Conservation (phyloP, 2,113 vertebrate genomes). For the Phalacrocorax brasilianus region DNA sequence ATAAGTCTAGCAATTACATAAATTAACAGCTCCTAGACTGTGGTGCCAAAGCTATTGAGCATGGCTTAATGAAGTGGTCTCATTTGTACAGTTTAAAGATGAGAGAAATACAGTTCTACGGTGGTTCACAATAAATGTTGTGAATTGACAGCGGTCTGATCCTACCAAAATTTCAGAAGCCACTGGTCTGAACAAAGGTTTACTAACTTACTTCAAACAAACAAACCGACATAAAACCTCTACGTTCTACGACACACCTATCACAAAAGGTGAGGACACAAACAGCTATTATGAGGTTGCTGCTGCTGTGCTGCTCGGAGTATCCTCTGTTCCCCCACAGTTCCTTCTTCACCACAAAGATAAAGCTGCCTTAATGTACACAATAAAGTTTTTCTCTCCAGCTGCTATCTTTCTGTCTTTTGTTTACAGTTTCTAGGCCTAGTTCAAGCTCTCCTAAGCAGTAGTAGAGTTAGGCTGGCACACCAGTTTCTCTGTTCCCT, state of each 20-base stretch:
- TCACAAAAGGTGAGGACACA: not conserved
- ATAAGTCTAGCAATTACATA: not conserved
- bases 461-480: not conserved
- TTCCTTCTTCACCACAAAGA: not conserved
- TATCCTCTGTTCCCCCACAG: not conserved
- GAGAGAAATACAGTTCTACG: not conserved
- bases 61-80: not conserved
- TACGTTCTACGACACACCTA: not conserved
- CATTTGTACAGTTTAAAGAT: not conserved
- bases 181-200: not conserved
- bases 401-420: not conserved
- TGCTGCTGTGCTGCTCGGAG: not conserved
- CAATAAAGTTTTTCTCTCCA: not conserved
- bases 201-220: not conserved
- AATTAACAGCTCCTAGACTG: not conserved
- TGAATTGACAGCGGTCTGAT: not conserved
- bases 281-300: not conserved
- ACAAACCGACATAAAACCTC: not conserved
- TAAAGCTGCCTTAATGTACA: not conserved
- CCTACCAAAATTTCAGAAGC: not conserved
- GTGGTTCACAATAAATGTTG: not conserved
- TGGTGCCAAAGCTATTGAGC: not conserved
- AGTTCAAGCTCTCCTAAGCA: not conserved
- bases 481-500: not conserved
- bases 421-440: not conserved